Evolutionary conservation across 2,888 invertebrate species (phyloP), one percentile per base, ranked within the genome.

Genomic region (Caenorhabditis sinica): DNA sequence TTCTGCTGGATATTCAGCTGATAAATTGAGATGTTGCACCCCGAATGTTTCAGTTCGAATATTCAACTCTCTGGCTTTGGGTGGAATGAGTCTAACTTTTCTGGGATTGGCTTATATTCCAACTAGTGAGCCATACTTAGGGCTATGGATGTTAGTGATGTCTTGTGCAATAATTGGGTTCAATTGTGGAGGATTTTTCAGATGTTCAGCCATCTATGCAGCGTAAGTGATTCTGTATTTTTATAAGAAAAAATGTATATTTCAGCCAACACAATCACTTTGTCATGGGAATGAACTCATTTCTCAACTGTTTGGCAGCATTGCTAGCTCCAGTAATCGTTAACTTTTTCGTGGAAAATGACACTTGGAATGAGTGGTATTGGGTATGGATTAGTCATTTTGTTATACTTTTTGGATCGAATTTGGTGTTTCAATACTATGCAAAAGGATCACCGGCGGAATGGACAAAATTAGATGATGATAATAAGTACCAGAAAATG

Each of bases 281-380:
- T 20, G 77, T 85, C 13, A 85, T 85, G 85, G 85, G 85, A 33
- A 74, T 82, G 53, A 82, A 85, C 45, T 85, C 85, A n/a, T 85
- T 85, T 68, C 74, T 85, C 76, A 85, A 85, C 66, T 82, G 82
- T 51, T 56, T 79, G 3, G 72, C 65, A 53, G 77, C 82, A 25
- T 79, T 85, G 11, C 43, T 85, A 23, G 85, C 85, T 51, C 85
- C 85, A 15, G 79, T 85, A 8, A 66, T 82, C 15, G 85, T 85
- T 3, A 82, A 75, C 60, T 60, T 77, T 13, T 85, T 79, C 43
- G 85, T 85, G 30, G 15, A 65, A 56, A 40, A 85, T 20, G 82
- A 85, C 60, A 85, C 74, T 13, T 74, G 77, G 76, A 63, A 85
- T 25, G 85, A 85, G 60, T 85, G 85, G 85, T 85, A 80, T 72